phyloP scores from a whole-genome alignment of 1,140 invertebrate genomes.

The Laupala kohalensis region DNA sequence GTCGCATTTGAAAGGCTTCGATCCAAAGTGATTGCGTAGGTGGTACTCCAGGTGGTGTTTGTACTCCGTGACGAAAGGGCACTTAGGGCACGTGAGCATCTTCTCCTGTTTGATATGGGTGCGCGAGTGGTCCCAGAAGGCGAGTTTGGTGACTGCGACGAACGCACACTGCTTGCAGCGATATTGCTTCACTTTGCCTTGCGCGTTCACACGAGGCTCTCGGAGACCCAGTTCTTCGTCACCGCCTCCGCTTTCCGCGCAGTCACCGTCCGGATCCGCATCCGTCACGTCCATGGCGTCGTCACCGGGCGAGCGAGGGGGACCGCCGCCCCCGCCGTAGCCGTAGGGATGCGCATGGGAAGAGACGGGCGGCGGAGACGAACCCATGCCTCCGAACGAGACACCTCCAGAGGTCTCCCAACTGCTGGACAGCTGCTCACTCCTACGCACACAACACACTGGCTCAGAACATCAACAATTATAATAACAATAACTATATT shows the following conservation, averaged over 20 bases:
- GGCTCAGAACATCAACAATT: too few species aligned
- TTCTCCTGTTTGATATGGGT: constrained; percentile 88
- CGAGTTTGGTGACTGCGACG: constrained; percentile 70
- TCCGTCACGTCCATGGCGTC: neutral
- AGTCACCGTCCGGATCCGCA: constrained; percentile 8
- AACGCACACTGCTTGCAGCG: constrained; percentile 88
- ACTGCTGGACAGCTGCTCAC: too few species aligned
- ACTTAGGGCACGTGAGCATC: constrained; percentile 77
- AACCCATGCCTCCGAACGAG: too few species aligned
- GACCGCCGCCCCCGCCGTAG: too few species aligned
- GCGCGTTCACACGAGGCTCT: constrained; percentile 60
- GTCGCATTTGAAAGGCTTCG: constrained; percentile 92
- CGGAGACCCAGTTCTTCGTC: constrained; percentile 49
- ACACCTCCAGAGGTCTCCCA: too few species aligned
- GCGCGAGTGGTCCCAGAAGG: constrained; percentile 86
- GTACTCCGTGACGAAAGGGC: constrained; percentile 95
- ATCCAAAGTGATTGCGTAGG: constrained; percentile 85
- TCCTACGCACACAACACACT: too few species aligned
- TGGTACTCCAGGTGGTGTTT: constrained; percentile 99
- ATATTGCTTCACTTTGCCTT: constrained; percentile 75
- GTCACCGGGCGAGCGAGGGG: neutral
- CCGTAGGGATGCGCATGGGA: too few species aligned
- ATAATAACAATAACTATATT: too few species aligned
- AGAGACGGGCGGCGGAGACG: too few species aligned
- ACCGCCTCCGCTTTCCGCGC: constrained; percentile 14